A percentile compares a stretch with the other conserved stretches of the same genome.
Conservation (phyloP, 2,888 invertebrate species). For the Stratiomys singularior region DNA sequence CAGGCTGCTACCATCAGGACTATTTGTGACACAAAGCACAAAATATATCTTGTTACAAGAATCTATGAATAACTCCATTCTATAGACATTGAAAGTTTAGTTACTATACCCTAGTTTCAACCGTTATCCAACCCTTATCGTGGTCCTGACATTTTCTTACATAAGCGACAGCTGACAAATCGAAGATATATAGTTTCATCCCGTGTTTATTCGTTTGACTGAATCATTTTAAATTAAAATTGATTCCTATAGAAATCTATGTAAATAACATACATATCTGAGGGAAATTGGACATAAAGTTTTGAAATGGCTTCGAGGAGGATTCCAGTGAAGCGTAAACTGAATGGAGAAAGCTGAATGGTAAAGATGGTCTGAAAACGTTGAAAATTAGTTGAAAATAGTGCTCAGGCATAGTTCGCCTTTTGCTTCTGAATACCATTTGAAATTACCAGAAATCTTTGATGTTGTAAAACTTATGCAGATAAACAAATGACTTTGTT, state of each 20-base stretch:
- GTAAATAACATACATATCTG: no score
- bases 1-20: neutral
- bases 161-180: neutral
- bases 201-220: conserved; percentile 16
- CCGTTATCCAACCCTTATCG: conserved; percentile 27
- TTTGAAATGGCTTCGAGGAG: no score
- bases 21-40: neutral
- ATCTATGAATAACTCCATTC: neutral
- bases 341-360: no score
- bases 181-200: conserved; percentile 15
- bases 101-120: neutral
- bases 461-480: no score
- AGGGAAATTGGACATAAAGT: no score
- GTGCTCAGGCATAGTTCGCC: no score
- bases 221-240: conserved; percentile 34
- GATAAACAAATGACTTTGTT: no score
- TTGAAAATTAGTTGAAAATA: no score
- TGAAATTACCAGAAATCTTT: no score
- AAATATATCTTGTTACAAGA: conserved; percentile 29
- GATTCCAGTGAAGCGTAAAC: no score
- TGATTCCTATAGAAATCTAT: conserved; percentile 18
- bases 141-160: neutral
- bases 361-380: no score
- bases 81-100: neutral
- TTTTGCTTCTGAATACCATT: no score